These are phyloP conservation scores for Callaeas wilsoni DNA, from an alignment of 2,113 vertebrate genomes.

Conservation along the genomic window DNA sequence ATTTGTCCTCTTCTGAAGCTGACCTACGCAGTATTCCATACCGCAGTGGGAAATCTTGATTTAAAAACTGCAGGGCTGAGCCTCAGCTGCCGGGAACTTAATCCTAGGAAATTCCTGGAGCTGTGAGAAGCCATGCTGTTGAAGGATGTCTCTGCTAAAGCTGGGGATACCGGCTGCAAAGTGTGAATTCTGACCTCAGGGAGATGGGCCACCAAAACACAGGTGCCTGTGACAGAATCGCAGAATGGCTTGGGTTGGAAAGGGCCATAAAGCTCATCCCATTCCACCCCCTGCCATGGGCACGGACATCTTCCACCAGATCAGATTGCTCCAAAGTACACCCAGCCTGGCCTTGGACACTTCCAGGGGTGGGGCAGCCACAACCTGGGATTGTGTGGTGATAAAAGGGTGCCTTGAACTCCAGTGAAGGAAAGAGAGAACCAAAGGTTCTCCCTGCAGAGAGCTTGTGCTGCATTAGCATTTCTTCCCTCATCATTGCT, in stretches of 20 bases:
- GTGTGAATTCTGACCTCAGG: not conserved
- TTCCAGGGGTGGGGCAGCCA: not conserved
- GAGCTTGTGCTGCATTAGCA: not conserved
- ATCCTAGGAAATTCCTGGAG: not conserved
- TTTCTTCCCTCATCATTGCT: not conserved
- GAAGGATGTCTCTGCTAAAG: not conserved
- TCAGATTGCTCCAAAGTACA: not conserved
- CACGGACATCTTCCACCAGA: not conserved
- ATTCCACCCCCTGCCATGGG: not conserved
- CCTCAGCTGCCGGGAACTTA: not conserved
- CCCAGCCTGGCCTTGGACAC: not conserved
- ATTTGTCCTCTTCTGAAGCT: not conserved
- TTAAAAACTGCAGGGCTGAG: not conserved
- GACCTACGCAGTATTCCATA: not conserved
- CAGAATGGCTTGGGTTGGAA: not conserved
- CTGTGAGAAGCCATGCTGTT: not conserved
- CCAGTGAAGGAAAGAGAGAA: not conserved
- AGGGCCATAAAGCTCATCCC: not conserved
- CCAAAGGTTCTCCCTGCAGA: not conserved
- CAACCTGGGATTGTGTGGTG: not conserved
- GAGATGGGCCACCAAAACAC: not conserved
- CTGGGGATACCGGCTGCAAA: not conserved
- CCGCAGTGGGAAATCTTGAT: not conserved
- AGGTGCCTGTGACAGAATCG: not conserved
- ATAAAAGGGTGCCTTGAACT: not conserved